Base-by-base conservation (phyloP, 2,888 invertebrate genomes). In the Lissonota sp. region DNA sequence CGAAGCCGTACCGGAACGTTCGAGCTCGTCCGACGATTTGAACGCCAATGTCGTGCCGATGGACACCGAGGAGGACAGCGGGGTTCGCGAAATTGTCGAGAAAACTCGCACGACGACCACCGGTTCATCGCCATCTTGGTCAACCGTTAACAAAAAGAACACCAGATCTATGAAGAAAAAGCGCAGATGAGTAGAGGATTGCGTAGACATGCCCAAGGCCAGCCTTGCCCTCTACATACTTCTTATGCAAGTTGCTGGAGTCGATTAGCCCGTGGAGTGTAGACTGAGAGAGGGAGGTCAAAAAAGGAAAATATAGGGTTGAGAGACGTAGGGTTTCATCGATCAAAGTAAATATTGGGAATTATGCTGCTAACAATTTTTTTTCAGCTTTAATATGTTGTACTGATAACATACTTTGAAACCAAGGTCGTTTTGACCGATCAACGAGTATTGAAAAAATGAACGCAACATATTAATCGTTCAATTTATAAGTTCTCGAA, bases 181-280 rank as follows among this genome's bases (percentile, higher is more conserved):
- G 85, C 92, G 91, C 79, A 92, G 92, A 92, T 92, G 92, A 92
- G 92, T 92, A 88, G 91, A 92, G 92, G 91, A 92, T 86, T 92
- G 92, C 87, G 90, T 92, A 89, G 91, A 92, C 88, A 91, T 92
- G 87, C 92, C 90, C 84, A 89, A 90, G 86, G 92, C 92, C 83
- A 90, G 92, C 86, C 92, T 92, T 87, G 92, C 90, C 85, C 91
- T 92, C 76, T 92, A 92, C 78, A 90, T 92, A 86, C 88, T 92
- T 53, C 85, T 92, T 53, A 91, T 92, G 92, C 92, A 92, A 85
- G 92, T 92, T 46, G 81, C 92, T 14, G 92, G 92, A 60, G 91
- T 88, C 57, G 92, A 92, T 88, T 92, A 91, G 88, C 84, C 75
- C 73, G 72, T 78, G 72, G 63, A 37, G 66, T 46, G n/a, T 14